These are phyloP conservation scores for Vimba vimba DNA, from an alignment of 2,113 vertebrate genomes.

Conservation along the genomic window DNA sequence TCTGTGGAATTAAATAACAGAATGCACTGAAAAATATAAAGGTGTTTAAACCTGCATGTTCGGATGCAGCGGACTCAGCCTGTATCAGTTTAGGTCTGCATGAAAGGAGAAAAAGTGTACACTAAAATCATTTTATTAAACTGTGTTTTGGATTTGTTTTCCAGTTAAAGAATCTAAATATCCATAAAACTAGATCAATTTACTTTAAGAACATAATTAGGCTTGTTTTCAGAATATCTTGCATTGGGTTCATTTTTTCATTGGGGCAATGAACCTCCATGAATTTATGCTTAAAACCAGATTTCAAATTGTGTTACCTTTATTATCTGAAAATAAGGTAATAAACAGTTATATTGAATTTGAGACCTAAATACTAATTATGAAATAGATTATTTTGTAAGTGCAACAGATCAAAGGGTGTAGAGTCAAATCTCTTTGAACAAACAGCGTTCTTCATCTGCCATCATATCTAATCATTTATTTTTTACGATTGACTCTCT, in stretches of 20 bases:
- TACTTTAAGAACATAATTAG: neutral
- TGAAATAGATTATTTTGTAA: neutral
- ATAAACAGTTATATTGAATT: neutral
- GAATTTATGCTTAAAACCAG: neutral
- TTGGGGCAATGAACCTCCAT: neutral
- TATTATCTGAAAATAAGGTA: neutral
- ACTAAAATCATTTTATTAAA: neutral
- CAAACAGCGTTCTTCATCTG: slow-evolving; percentile 12
- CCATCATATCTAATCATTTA: slow-evolving; percentile 14
- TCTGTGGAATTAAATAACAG: neutral
- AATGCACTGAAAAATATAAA: neutral
- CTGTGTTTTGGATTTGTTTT: neutral
- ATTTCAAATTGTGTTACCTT: no score
- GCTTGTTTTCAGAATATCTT: neutral
- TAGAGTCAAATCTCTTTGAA: neutral
- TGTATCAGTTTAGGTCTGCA: neutral
- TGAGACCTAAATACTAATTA: neutral
- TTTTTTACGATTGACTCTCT: neutral
- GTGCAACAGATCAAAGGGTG: neutral
- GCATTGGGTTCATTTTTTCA: neutral
- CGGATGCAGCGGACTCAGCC: neutral
- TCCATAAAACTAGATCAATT: neutral
- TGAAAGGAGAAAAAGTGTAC: neutral
- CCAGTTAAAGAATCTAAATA: neutral
- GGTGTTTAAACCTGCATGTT: slow-evolving; percentile 2